Conservation (phyloP, 2,113 vertebrate species). For the Oxyura jamaicensis region DNA sequence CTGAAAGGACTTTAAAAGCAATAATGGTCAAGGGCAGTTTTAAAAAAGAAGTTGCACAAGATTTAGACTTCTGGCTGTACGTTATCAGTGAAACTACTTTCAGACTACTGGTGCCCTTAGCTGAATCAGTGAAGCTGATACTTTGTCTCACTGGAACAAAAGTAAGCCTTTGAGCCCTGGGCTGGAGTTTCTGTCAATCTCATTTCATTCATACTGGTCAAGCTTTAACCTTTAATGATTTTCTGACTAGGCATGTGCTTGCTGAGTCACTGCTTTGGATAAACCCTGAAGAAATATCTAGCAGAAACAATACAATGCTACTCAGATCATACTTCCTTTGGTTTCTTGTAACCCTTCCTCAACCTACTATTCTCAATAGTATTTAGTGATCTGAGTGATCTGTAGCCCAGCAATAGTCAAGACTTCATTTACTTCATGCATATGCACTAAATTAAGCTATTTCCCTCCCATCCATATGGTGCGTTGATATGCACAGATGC, state of each 20-base stretch:
- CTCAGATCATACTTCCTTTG: background rate
- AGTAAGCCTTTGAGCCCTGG: background rate
- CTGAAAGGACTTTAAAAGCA: background rate
- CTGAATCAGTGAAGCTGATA: background rate
- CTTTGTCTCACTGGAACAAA: background rate
- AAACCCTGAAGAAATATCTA: background rate
- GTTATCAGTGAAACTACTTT: background rate
- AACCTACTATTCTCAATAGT: background rate
- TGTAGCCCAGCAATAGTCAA: slow-evolving; percentile 26
- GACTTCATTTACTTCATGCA: slow-evolving; percentile 60
- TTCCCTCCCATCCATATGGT: slow-evolving; percentile 71
- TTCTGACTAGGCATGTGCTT: background rate
- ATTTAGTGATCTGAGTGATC: background rate
- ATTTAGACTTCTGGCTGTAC: background rate
- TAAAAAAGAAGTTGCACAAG: background rate
- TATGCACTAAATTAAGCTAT: slow-evolving; percentile 65
- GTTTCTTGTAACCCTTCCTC: background rate
- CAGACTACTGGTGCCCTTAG: background rate
- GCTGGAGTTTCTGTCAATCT: background rate
- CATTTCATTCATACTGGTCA: slow-evolving; percentile 16
- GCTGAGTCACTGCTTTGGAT: background rate
- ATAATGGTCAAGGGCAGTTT: background rate
- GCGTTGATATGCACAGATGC: slow-evolving; percentile 68
- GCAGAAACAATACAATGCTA: background rate
- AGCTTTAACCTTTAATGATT: slow-evolving; percentile 17